Percentiles rank a stretch among this genome's conserved stretches.
Evolutionary conservation across 2,113 vertebrate genomes (phyloP).

Genomic region (Camelus bactrianus): DNA sequence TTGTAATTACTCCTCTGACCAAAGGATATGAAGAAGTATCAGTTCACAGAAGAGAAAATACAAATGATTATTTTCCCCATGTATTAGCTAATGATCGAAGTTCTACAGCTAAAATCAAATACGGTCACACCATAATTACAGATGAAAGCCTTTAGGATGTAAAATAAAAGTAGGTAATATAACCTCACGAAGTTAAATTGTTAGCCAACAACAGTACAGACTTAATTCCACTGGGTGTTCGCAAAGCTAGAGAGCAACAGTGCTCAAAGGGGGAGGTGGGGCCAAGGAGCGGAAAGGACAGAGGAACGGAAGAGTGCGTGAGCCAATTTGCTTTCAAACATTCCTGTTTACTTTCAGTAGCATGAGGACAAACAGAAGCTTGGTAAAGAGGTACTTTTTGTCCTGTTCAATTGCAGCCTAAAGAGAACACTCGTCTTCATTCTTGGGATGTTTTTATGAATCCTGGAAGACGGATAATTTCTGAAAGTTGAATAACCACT

Average conservation of each 20-base stretch:
- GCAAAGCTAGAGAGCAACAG: not conserved
- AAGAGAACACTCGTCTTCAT: slow-evolving; percentile 28
- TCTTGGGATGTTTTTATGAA: slow-evolving; percentile 22
- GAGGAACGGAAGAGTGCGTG: slow-evolving; percentile 52
- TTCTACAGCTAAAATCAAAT: not conserved
- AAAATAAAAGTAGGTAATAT: not conserved
- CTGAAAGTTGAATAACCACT: slow-evolving; percentile 13
- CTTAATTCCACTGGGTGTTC: slow-evolving; percentile 6
- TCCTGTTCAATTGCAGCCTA: not conserved
- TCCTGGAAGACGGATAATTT: slow-evolving; percentile 40
- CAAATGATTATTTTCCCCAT: slow-evolving; percentile 24
- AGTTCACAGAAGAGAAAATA: slow-evolving; percentile 29
- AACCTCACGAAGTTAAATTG: slow-evolving; percentile 13
- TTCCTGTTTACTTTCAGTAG: slow-evolving; percentile 60
- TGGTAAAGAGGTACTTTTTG: not conserved
- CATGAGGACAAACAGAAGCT: slow-evolving; percentile 34
- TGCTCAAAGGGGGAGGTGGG: not conserved
- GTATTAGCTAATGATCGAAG: slow-evolving; percentile 30
- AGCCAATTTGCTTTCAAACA: slow-evolving; percentile 37
- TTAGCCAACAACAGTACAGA: not conserved
- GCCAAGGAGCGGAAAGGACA: not conserved
- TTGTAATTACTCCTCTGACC: not conserved
- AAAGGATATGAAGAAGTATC: not conserved
- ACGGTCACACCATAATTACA: slow-evolving; percentile 22
- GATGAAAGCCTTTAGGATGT: not conserved